A percentile compares a stretch with the other conserved stretches of the same genome.
Evolutionary conservation across 2,888 invertebrate genomes (phyloP).

Genomic region (Thecophora atra): DNA sequence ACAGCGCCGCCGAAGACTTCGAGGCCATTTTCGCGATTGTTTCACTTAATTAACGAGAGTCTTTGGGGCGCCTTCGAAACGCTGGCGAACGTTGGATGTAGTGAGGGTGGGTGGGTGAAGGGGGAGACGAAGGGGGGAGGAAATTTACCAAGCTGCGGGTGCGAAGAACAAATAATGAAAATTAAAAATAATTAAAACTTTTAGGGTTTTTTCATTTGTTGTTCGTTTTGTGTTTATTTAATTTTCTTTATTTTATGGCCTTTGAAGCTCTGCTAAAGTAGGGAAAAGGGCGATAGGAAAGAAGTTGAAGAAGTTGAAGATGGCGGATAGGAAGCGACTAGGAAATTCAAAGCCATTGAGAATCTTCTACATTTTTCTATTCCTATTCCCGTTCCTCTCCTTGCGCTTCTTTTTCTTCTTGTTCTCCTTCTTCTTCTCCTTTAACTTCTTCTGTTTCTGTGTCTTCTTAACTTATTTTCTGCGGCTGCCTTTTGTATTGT

Average conservation of each 20-base stretch:
- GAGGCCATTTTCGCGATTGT: slow-evolving; percentile 52
- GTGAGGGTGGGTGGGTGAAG: background rate
- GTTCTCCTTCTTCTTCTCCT: background rate
- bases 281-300: too few relatives aligned
- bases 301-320: too few relatives aligned
- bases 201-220: slow-evolving; percentile 49
- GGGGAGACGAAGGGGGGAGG: background rate
- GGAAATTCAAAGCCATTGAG: too few relatives aligned
- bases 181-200: slow-evolving; percentile 63
- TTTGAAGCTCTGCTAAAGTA: background rate
- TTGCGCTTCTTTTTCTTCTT: slow-evolving; percentile 3
- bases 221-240: slow-evolving; percentile 14
- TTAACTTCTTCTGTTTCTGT: too few relatives aligned
- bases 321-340: too few relatives aligned
- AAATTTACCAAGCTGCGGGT: slow-evolving; percentile 13
- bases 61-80: slow-evolving; percentile 41
- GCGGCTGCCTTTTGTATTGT: slow-evolving; percentile 23
- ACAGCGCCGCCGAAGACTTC: slow-evolving; percentile 32
- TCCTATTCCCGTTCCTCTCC: too few relatives aligned
- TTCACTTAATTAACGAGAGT: slow-evolving; percentile 61
- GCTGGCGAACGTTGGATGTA: background rate
- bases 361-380: too few relatives aligned
- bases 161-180: slow-evolving; percentile 61
- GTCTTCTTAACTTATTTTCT: slow-evolving; percentile 6
- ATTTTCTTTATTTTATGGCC: slow-evolving; percentile 9